Base-by-base conservation (phyloP, 2,113 vertebrate species). In the Mirounga angustirostris region DNA sequence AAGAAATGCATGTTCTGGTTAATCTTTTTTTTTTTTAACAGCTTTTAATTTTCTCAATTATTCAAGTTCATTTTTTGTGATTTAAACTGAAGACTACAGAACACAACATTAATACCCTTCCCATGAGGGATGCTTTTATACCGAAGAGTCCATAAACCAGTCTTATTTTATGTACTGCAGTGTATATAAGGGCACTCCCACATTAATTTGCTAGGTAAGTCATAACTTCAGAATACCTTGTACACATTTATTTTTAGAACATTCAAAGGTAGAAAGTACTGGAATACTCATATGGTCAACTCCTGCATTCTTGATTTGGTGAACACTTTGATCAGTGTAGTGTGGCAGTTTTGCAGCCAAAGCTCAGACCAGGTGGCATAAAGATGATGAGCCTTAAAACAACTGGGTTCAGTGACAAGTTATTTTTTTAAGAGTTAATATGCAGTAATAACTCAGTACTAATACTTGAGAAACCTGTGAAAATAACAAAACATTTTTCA, bases 331-430 rank as follows among this genome's bases (percentile, higher is more conserved):
- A 98, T 98, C 95, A 96, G 30, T 33, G 67, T 22, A 8, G 43
- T 74, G 50, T 89, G 96, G 46, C 85, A 46, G 56, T 84, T 96
- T 91, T 93, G 33, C 7, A 94, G 91, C 73, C 58, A 58, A 33
- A 58, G 91, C 81, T 81, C 84, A 91, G 50, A 74, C 91, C 97
- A 97, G 96, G 91, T 97, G 89, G 50, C 56, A 69, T 56, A 95
- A 97, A 97, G 95, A 97, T 96, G 91, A 96, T 92, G 71, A 67
- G 59, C 28, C 87, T 96, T 81, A 21, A 89, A 94, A 71, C 56
- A 96, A 69, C 13, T 61, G 40, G 16, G 7, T 67, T 81, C 28
- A 19, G 56, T 63, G 84, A 54, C n/a, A 50, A 81, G 58, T 33
- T 22, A 36, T 74, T 83, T 93, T 76, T 73, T 52, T 0, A 40